Conservation (phyloP, 1,140 invertebrate genomes). For the Macrosteles quadrilineatus region DNA sequence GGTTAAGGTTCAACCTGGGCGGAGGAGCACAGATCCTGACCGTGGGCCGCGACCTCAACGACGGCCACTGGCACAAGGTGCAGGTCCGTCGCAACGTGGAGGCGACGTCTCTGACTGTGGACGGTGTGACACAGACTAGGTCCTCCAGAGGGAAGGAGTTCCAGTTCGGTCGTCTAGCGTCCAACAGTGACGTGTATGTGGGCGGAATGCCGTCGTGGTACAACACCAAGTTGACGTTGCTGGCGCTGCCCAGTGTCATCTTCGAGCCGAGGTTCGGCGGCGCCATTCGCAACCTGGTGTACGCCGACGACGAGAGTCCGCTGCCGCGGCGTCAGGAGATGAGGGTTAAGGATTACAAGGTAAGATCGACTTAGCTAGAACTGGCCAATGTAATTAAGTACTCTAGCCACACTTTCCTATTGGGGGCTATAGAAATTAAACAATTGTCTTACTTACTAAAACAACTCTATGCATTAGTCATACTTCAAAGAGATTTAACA, state of each 20-base stretch:
- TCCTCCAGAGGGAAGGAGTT: conserved; percentile 81
- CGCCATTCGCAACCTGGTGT: conserved; percentile 81
- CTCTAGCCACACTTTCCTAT: too few species aligned
- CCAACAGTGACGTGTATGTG: conserved; percentile 89
- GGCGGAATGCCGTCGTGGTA: conserved; percentile 90
- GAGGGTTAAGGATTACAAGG: conserved; percentile 74
- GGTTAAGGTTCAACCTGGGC: conserved; percentile 84
- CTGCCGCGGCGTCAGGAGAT: conserved; percentile 74
- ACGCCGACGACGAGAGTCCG: conserved; percentile 73
- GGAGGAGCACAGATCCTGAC: conserved; percentile 85
- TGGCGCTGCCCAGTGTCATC: conserved; percentile 85
- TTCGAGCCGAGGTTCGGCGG: conserved; percentile 89
- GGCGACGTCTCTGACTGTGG: conserved; percentile 78
- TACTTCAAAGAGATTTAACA: too few species aligned
- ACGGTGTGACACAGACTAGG: conserved; percentile 71
- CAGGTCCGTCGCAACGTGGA: conserved; percentile 72
- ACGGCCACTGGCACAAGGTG: conserved; percentile 90
- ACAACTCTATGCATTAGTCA: too few species aligned
- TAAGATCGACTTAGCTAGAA: too few species aligned
- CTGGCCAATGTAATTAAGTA: too few species aligned
- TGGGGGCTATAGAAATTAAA: too few species aligned
- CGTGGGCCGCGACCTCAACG: conserved; percentile 80
- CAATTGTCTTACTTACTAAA: too few species aligned
- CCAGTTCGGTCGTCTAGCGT: conserved; percentile 77
- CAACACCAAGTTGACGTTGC: conserved; percentile 76